A percentile compares a stretch with the other conserved stretches of the same genome.
Evolutionary conservation across 2,113 vertebrate genomes (phyloP).

Genomic region (Megaptera novaeangliae): DNA sequence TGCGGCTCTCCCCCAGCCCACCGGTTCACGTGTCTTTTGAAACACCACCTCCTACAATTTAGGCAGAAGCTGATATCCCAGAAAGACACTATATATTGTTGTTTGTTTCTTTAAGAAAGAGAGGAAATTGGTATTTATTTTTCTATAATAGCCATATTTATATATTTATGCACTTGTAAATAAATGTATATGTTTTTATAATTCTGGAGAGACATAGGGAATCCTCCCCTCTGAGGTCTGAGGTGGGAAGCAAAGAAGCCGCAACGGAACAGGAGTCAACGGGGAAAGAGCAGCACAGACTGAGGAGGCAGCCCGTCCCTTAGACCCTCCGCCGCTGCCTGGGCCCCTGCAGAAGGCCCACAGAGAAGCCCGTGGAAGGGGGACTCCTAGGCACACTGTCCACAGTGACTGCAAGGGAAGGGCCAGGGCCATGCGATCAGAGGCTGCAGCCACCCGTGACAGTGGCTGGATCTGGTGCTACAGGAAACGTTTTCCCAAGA

Average conservation of each 20-base stretch:
- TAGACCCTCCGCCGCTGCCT: background rate
- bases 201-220: conserved; percentile 85
- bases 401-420: accelerated
- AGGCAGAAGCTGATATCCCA: conserved; percentile 70
- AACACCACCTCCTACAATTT: conserved; percentile 77
- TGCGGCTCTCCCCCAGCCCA: conserved; percentile 71
- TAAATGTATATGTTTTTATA: conserved; percentile 89
- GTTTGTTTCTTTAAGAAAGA: conserved; percentile 72
- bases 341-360: background rate
- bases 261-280: background rate
- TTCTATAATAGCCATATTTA: conserved; percentile 98
- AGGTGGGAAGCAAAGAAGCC: conserved; percentile 35
- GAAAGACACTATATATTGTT: conserved; percentile 75
- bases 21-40: conserved; percentile 77
- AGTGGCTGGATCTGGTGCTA: background rate
- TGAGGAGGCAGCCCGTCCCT: background rate
- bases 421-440: background rate
- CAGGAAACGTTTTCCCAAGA: conserved; percentile 35
- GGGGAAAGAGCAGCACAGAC: background rate
- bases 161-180: conserved; percentile 99
- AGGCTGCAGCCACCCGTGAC: background rate
- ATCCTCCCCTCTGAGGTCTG: conserved; percentile 69
- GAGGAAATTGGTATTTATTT: conserved; percentile 96
- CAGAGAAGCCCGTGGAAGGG: background rate
- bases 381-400: background rate